phyloP scores from a whole-genome alignment of 2,888 invertebrate genomes.

The Hyposoter didymator region DNA sequence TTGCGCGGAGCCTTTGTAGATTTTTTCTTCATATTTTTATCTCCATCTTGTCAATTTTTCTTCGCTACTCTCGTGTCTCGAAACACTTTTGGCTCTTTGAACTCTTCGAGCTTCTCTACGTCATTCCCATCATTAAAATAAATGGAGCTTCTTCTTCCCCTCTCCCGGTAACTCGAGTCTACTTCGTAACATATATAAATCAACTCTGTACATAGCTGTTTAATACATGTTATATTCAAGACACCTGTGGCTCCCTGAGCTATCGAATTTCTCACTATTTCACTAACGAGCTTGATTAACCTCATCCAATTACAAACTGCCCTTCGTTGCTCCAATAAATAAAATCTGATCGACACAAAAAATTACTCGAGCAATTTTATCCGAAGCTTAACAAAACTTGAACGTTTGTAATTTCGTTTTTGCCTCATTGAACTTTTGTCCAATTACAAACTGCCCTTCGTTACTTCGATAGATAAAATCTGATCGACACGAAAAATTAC shows the following conservation, averaged over 20 bases:
- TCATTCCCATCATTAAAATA: slow-evolving; percentile 23
- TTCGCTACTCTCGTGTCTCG: neutral
- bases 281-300: slow-evolving; percentile 51
- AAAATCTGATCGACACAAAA: neutral
- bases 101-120: neutral
- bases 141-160: neutral
- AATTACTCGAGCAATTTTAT: neutral
- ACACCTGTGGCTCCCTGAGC: slow-evolving; percentile 57
- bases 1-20: neutral
- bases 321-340: neutral
- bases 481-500: neutral
- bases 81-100: slow-evolving; percentile 21
- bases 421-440: neutral
- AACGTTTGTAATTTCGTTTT: neutral
- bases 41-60: slow-evolving; percentile 4
- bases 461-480: neutral
- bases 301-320: slow-evolving; percentile 36
- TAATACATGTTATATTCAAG: slow-evolving; percentile 20
- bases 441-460: slow-evolving; percentile 1
- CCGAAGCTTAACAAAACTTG: neutral
- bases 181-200: slow-evolving; percentile 22
- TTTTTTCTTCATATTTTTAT: slow-evolving; percentile 9
- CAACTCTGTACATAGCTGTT: slow-evolving; percentile 3
- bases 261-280: slow-evolving; percentile 52
- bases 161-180: slow-evolving; percentile 36